Conservation (phyloP, 2,113 vertebrate genomes). For the Ochotona curzoniae region DNA sequence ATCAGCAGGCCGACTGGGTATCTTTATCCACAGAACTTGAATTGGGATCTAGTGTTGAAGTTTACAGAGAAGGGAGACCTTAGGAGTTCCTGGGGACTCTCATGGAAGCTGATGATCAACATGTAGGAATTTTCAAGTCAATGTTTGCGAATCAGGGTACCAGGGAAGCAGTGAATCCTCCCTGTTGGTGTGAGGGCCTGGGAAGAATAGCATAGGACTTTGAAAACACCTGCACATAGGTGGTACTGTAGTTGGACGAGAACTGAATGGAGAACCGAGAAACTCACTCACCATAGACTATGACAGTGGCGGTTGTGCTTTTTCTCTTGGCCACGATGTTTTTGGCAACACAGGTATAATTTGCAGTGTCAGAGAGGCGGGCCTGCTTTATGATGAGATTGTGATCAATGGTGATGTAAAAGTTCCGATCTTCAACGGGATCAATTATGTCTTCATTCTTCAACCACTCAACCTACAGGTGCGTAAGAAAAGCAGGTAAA, state of each 20-base stretch:
- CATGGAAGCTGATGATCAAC: neutral
- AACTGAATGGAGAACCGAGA: neutral
- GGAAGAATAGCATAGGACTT: fast-evolving
- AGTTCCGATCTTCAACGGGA: conserved; percentile 95
- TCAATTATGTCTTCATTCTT: conserved; percentile 97
- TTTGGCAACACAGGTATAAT: conserved; percentile 97
- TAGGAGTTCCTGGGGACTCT: neutral
- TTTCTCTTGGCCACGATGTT: conserved; percentile 96
- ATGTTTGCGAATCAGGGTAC: neutral
- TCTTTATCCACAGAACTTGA: neutral
- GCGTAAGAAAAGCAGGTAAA: conserved; percentile 53
- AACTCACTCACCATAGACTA: conserved; percentile 92
- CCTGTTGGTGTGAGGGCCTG: neutral
- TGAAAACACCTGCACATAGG: neutral
- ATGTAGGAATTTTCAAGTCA: neutral
- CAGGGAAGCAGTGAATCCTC: neutral
- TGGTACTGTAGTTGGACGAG: neutral
- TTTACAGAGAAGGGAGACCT: neutral
- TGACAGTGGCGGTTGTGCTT: conserved; percentile 95
- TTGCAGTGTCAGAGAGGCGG: conserved; percentile 95
- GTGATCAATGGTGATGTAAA: conserved; percentile 98
- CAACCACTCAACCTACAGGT: conserved; percentile 94
- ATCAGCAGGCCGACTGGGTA: neutral
- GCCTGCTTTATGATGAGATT: conserved; percentile 98
- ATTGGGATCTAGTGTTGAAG: fast-evolving